These are phyloP conservation scores for Coregonus suidteri DNA, from an alignment of 2,797 vertebrate genomes.

Conservation along the genomic window DNA sequence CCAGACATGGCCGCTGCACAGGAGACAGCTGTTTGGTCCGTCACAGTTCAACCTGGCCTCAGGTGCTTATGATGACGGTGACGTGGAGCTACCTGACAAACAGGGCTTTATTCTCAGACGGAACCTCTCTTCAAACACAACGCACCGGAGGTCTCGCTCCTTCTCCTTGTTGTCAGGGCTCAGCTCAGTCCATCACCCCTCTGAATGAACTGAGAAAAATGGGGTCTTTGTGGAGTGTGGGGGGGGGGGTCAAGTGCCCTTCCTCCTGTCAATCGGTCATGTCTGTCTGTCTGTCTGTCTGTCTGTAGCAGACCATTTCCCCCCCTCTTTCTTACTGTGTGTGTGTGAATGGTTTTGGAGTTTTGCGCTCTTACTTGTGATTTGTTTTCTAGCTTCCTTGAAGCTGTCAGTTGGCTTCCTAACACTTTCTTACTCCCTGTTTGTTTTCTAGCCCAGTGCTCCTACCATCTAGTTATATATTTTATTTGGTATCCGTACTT, in stretches of 20 bases:
- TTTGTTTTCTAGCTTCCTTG: not conserved
- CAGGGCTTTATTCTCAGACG: constrained; percentile 17
- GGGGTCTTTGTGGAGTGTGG: not conserved
- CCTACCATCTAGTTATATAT: too few species aligned
- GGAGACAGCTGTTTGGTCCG: not conserved
- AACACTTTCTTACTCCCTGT: not conserved
- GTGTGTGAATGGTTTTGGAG: not conserved
- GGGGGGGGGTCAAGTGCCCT: not conserved
- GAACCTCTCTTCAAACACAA: constrained; percentile 24
- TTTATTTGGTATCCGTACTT: too few species aligned
- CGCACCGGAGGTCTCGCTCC: not conserved
- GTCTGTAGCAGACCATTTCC: not conserved
- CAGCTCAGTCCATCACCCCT: not conserved
- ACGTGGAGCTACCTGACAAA: constrained; percentile 30
- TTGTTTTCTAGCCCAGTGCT: too few species aligned
- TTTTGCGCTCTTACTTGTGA: not conserved
- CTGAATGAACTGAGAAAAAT: constrained; percentile 10
- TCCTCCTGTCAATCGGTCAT: constrained; percentile 7
- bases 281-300: not conserved
- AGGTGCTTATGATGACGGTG: constrained; percentile 29
- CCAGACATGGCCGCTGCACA: not conserved
- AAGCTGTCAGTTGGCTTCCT: too few species aligned
- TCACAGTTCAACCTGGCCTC: constrained; percentile 24
- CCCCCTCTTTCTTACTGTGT: not conserved
- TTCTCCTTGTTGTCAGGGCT: constrained; percentile 8